Evolutionary conservation across 2,888 invertebrate genomes (phyloP), one percentile per base, ranked within the genome.

Genomic region (Agonopterix subpropinquella): DNA sequence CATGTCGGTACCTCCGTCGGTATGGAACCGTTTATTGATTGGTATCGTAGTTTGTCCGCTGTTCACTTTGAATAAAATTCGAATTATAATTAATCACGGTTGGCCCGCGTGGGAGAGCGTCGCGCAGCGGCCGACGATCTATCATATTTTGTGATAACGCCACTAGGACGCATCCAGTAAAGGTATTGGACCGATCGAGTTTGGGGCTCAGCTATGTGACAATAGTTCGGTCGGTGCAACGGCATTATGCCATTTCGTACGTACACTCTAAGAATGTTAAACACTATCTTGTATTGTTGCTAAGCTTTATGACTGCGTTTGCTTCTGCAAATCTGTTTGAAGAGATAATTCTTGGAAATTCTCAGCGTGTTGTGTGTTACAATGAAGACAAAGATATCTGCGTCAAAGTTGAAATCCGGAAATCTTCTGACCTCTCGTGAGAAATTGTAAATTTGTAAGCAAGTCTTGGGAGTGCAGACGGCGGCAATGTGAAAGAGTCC

Each of bases 11-110:
- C 72, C 80, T 79, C 11, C 42, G 80, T 79, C 84, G 81, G 87
- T 88, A 86, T 76, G 79, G 83, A 87, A 88, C 87, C 86, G 86
- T 85, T 88, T 87, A 88, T 87, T 87, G 88, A 88, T 88, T 86
- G 80, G 86, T 88, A 88, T 87, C 87, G 75, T 84, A 75, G 84
- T 85, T 84, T 84, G 86, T 85, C 80, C 82, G 86, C 80, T 86
- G 86, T 86, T 83, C 85, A 80, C 88, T 88, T 88, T 88, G 87
- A 88, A 88, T 88, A 88, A 88, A 86, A 88, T 86, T 87, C 87
- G 86, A 88, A 88, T 88, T 88, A 88, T 88, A 86, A 88, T 87
- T 87, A 88, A 87, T 88, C 87, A 87, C 82, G 76, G 71, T 70
- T 70, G 73, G 72, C 73, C 72, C 75, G 85, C 87, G 87, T 87